These are phyloP conservation scores for Calyptomena viridis DNA, from an alignment of 2,113 vertebrate genomes.

Conservation along the genomic window DNA sequence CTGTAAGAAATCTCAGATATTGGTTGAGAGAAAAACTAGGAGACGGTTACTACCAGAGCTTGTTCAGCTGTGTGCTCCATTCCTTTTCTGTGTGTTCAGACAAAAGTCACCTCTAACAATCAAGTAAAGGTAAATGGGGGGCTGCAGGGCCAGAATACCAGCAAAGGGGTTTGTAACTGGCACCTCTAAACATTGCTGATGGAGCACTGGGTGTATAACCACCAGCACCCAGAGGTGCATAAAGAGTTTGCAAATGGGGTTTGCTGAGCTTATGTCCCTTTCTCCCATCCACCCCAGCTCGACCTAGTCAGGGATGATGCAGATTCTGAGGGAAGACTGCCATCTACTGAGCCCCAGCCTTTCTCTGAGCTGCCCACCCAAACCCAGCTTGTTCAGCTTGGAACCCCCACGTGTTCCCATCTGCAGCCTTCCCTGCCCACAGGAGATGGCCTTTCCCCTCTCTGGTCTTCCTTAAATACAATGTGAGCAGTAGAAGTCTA, in stretches of 20 bases:
- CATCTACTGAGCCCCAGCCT: conserved; percentile 35
- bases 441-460: not conserved
- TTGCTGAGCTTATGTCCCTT: not conserved
- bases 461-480: not conserved
- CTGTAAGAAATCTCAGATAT: not conserved
- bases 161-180: not conserved
- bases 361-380: not conserved
- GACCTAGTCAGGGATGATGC: not conserved
- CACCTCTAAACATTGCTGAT: not conserved
- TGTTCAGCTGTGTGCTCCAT: not conserved
- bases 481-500: not conserved
- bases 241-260: not conserved
- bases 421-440: not conserved
- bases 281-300: not conserved
- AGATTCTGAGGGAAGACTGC: conserved; percentile 38
- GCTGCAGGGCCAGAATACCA: not conserved
- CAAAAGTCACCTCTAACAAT: not conserved
- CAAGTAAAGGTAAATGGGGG: not conserved
- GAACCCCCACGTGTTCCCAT: not conserved
- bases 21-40: not conserved
- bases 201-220: not conserved
- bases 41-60: not conserved
- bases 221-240: not conserved
- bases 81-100: not conserved
- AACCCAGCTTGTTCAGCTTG: not conserved